phyloP scores from a whole-genome alignment of 2,797 vertebrate species.

The Megalops cyprinoides region DNA sequence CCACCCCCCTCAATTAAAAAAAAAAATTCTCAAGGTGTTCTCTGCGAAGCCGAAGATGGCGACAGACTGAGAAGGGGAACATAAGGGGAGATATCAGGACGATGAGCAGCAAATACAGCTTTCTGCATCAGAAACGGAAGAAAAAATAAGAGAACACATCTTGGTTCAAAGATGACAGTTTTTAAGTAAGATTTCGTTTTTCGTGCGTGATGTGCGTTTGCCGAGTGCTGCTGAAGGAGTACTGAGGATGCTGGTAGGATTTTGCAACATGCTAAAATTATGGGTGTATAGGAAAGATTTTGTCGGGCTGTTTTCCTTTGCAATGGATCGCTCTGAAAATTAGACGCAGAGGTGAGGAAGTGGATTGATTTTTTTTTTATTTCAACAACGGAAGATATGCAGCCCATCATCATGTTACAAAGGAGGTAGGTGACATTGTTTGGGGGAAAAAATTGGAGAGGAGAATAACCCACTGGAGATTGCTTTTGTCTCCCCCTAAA shows the following conservation, averaged over 20 bases:
- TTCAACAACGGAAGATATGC: constrained; percentile 49
- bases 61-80: constrained; percentile 72
- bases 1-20: constrained; percentile 59
- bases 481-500: constrained; percentile 64
- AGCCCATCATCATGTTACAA: constrained; percentile 58
- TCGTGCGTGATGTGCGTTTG: constrained; percentile 49
- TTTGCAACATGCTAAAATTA: constrained; percentile 49
- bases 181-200: constrained; percentile 45
- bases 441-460: constrained; percentile 56
- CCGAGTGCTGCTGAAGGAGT: constrained; percentile 43
- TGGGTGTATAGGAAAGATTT: constrained; percentile 51
- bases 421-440: constrained; percentile 63
- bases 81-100: constrained; percentile 43
- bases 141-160: constrained; percentile 52
- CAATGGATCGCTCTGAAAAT: constrained; percentile 50
- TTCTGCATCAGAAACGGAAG: constrained; percentile 54
- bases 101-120: constrained; percentile 55
- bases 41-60: constrained; percentile 80
- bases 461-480: constrained; percentile 50
- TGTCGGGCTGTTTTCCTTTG: constrained; percentile 49
- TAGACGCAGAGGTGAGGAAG: constrained; percentile 50
- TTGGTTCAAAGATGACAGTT: constrained; percentile 48
- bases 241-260: constrained; percentile 47
- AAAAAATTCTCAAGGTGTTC: constrained; percentile 74
- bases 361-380: constrained; percentile 46